phyloP scores from a whole-genome alignment of 2,888 invertebrate genomes.

The Conistra vaccinii region DNA sequence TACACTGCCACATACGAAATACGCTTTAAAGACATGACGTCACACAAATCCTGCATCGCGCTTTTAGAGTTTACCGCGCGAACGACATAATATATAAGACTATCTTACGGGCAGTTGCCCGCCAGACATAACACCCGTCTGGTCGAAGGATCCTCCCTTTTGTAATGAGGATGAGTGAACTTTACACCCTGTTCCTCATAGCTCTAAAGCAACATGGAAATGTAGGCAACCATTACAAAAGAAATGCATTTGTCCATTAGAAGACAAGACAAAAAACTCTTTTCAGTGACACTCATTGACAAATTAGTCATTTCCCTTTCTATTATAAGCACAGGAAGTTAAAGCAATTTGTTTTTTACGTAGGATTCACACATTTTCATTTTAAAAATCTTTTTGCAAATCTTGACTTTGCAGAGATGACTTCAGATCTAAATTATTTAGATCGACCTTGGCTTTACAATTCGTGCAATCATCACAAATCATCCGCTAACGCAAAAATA shows the following conservation, averaged over 20 bases:
- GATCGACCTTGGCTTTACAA: slow-evolving; percentile 23
- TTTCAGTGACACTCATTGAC: background rate
- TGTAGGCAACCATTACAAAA: background rate
- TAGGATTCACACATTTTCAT: background rate
- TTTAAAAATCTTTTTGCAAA: background rate
- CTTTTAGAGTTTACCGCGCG: too few relatives aligned
- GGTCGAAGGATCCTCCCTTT: too few relatives aligned
- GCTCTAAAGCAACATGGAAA: background rate
- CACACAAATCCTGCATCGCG: too few relatives aligned
- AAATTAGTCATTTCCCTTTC: background rate
- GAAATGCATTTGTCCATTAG: background rate
- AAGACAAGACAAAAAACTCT: background rate
- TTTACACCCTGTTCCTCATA: too few relatives aligned
- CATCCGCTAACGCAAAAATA: slow-evolving; percentile 22
- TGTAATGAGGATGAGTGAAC: too few relatives aligned
- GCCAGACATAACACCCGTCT: too few relatives aligned
- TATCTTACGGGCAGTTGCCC: too few relatives aligned
- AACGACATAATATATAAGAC: too few relatives aligned
- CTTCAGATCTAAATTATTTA: slow-evolving; percentile 2
- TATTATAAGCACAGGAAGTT: background rate
- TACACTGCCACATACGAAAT: too few relatives aligned
- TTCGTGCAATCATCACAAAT: slow-evolving; percentile 8
- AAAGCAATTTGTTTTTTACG: background rate
- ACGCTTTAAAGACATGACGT: too few relatives aligned
- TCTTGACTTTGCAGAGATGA: slow-evolving; percentile 5